Evolutionary conservation across 35 echinoderm and acorn worm genomes (phyloP).

Genomic region (Strongylocentrotus purpuratus): DNA sequence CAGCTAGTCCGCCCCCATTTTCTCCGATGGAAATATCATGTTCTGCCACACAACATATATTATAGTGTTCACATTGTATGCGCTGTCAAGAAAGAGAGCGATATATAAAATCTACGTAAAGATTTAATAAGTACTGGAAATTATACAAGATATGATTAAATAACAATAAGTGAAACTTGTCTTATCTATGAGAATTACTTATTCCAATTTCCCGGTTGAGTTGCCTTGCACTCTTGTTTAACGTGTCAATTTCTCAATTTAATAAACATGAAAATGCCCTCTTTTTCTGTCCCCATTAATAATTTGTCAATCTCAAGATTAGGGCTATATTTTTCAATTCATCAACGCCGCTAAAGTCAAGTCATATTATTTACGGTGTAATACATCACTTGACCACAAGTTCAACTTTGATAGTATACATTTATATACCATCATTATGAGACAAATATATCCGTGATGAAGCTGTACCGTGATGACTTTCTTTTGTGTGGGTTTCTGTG

Average conservation of each 20-base stretch:
- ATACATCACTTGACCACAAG: neutral
- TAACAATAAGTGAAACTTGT: too few species aligned
- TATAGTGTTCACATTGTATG: too few species aligned
- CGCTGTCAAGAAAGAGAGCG: too few species aligned
- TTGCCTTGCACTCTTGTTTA: neutral
- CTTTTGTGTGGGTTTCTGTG: neutral
- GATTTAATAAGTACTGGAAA: too few species aligned
- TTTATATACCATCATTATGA: neutral
- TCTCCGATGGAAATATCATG: neutral
- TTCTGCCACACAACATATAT: neutral
- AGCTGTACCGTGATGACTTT: neutral
- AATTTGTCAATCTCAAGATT: neutral
- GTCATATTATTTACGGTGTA: neutral
- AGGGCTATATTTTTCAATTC: neutral
- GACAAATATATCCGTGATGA: neutral
- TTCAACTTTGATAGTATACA: neutral
- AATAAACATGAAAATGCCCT: neutral
- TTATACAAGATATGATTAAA: too few species aligned
- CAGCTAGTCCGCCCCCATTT: neutral
- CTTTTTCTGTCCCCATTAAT: neutral
- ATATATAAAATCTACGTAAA: too few species aligned
- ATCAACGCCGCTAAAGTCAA: neutral
- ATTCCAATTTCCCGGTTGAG: neutral
- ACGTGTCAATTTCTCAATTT: neutral
- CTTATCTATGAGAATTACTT: neutral